Base-by-base conservation (phyloP, 2,888 invertebrate genomes). In the Molorchus minor region DNA sequence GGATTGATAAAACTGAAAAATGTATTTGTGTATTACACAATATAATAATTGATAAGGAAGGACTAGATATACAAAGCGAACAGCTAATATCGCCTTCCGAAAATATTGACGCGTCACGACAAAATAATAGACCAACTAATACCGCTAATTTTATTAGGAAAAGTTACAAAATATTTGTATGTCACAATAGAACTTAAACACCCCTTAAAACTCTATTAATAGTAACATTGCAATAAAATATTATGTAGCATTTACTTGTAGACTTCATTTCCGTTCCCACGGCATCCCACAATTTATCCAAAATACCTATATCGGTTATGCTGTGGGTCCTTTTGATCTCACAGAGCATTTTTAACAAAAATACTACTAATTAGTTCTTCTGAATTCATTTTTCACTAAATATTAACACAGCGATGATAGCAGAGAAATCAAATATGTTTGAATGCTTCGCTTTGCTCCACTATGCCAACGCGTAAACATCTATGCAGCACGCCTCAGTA, bases 261-360 rank as follows among this genome's bases (percentile, higher is more conserved):
- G 44, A 29, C 3, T 54, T 47, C 41, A 61, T 53, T 43, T 52
- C 47, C 8, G 3, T 12, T 7, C 54, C 53, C 20, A 62, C 59
- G 20, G 46, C 54, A 41, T 54, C 61, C 65, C 55, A 64, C 41
- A 65, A 58, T 55, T 57, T 63, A 30, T 61, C 63, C n/a, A 60
- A 52, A 41, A 63, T 35, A 35, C 17, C 60, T n/a, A n/a, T n/a
- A n/a, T 16, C 63, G 49, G 44, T 60, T 63, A 15, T 63, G 60
- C 25, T 60, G 60, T 25, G 46, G 16, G 17, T 63, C 49, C 20
- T 51, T 60, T 45, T 57, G 54, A 19, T 60, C 63, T 57, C 63
- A 60, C 35, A 60, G 46, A 21, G 59, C 16, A 25, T 43, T 53
- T 54, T 44, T 53, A 51, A 44, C 20, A 44, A 49, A 53, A 63